Conservation (phyloP, 2,888 invertebrate species). For the Drosophila demipolita region DNA sequence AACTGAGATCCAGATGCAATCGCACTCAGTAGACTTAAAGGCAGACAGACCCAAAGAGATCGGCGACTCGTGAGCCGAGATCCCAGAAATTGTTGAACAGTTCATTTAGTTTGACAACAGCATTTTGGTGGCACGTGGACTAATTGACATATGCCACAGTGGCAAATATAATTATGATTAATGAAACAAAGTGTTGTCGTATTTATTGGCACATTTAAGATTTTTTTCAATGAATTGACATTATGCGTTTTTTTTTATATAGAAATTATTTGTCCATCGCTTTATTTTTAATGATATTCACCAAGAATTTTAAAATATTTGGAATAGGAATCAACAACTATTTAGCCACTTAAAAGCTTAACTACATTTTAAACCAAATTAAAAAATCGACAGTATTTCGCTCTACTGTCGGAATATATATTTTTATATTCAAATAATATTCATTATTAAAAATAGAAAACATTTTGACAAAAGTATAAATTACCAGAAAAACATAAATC, state of each 20-base stretch:
- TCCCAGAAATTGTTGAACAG: conserved; percentile 15
- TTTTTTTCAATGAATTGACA: neutral
- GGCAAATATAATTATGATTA: conserved; percentile 19
- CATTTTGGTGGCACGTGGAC: conserved; percentile 53
- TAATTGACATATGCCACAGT: conserved; percentile 24
- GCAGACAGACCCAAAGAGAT: conserved; percentile 3
- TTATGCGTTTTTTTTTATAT: no score
- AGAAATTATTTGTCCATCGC: neutral
- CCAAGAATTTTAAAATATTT: neutral
- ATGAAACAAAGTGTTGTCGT: conserved; percentile 8
- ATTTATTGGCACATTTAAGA: neutral
- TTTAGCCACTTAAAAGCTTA: no score
- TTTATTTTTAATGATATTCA: neutral
- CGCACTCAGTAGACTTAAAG: conserved; percentile 21
- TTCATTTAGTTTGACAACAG: conserved; percentile 40
- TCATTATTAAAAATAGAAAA: fast-evolving
- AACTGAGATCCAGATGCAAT: conserved; percentile 38
- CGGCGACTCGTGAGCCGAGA: neutral
- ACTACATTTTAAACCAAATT: neutral
- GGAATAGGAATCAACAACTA: neutral
- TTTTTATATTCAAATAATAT: neutral
- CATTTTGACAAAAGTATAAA: neutral
- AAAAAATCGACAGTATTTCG: neutral
- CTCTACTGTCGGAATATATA: no score
- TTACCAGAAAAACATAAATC: neutral